Base-by-base conservation (phyloP, 2,888 invertebrate genomes). In the Shargacucullia verbasci region DNA sequence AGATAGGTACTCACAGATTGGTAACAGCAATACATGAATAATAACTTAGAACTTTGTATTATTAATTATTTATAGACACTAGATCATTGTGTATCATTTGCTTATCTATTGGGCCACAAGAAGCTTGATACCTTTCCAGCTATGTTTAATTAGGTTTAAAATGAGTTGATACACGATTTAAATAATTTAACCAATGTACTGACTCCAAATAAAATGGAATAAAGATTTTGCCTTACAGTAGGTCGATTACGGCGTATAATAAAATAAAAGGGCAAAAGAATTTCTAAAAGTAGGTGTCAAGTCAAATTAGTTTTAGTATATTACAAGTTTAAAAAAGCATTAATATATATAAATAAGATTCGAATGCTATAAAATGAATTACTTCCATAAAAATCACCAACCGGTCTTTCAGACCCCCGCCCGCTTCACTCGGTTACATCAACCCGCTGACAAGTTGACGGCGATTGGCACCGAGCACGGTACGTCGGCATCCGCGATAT, bases 401-500 rank as follows among this genome's bases (percentile, higher is more conserved):
- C 37, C 9, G 61, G 62, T 57, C 65, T 34, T 45, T 47, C 54
- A 59, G 25, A 50, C 66, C 65, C 46, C 14, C 33, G 1, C 14
- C 27, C 8, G 52, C 56, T 14, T 46, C 57, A n/a, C 29, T 56
- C 76, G 75, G 86, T 86, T 85, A 80, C 62, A 59, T 80, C 80
- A 74, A 70, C 56, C 39, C 63, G 55, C 65, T 77, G 85, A 85
- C 85, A 84, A 70, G 79, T 82, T 82, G 87, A 87, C 86, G 81
- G 78, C 83, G 81, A 81, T 83, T 83, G 86, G 76, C 86, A 81
- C 82, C 73, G 72, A 45, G 68, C 75, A 61, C 74, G 69, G 59
- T 80, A 78, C 82, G 79, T 80, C 70, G 82, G 77, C 67, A 81
- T 83, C 75, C 77, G 73, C 70, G 84, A 86, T 88, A 88, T 80